Evolutionary conservation across 2,888 invertebrate genomes (phyloP).

Genomic region (Leucophora obtusa): DNA sequence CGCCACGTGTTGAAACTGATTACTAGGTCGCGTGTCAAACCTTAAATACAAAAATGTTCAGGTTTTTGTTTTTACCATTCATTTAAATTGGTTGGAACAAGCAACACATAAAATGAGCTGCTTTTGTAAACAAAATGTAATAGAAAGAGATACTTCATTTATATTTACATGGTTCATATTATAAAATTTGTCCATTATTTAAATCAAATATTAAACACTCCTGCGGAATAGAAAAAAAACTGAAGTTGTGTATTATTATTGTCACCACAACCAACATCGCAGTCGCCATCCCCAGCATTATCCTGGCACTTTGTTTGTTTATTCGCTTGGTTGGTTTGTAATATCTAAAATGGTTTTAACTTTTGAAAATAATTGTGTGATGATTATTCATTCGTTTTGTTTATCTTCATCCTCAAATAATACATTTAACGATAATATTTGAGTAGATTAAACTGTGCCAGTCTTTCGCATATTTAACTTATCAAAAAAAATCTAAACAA

Average conservation of each 20-base stretch:
- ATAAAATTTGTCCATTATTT: constrained; percentile 23
- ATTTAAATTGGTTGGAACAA: neutral
- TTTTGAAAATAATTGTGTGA: constrained; percentile 6
- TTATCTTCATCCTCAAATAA: neutral
- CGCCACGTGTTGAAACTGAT: constrained; percentile 52
- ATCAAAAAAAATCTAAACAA: no score
- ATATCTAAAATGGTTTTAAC: constrained; percentile 13
- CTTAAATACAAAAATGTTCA: constrained; percentile 6
- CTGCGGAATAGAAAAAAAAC: neutral
- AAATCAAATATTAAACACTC: constrained; percentile 31
- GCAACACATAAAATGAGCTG: constrained; percentile 16
- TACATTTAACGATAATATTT: neutral
- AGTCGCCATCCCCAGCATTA: constrained; percentile 5
- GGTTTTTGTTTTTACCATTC: neutral
- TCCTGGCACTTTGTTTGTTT: neutral
- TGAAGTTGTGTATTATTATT: neutral
- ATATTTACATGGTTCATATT: neutral
- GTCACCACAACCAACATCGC: neutral
- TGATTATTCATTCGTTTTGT: constrained; percentile 18
- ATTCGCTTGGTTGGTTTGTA: constrained; percentile 1
- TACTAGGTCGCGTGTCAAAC: constrained; percentile 46
- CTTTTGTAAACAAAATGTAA: neutral
- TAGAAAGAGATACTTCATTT: neutral
- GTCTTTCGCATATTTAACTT: neutral
- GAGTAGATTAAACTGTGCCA: neutral